Evolutionary conservation across 1,140 invertebrate genomes (phyloP).

Genomic region (Dysdera silvatica): DNA sequence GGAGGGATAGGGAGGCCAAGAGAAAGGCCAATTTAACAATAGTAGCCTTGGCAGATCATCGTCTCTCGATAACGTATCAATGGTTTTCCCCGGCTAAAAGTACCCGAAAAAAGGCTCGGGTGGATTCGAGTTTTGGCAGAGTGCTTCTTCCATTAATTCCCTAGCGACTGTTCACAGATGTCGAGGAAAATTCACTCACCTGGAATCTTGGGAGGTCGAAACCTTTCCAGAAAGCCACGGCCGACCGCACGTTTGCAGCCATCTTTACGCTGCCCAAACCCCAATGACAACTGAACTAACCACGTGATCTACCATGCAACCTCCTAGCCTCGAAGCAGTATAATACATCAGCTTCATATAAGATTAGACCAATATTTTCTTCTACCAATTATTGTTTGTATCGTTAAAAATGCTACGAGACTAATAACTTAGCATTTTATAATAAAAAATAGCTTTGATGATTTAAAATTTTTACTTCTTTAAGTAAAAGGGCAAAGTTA

Average conservation of each 20-base stretch:
- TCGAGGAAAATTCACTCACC: slow-evolving; percentile 37
- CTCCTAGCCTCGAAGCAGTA: slow-evolving; percentile 27
- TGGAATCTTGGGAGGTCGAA: slow-evolving; percentile 48
- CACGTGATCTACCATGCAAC: slow-evolving; percentile 43
- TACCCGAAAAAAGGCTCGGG: background rate
- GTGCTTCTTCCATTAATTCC: too few species aligned
- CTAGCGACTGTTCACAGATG: too few species aligned
- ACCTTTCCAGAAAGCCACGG: slow-evolving; percentile 48
- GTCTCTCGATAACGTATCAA: slow-evolving; percentile 25
- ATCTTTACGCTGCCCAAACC: slow-evolving; percentile 46
- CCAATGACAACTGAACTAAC: slow-evolving; percentile 44
- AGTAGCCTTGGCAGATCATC: too few species aligned
- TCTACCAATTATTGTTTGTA: background rate
- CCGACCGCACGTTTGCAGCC: slow-evolving; percentile 49
- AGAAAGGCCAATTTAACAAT: too few species aligned
- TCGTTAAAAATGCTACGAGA: too few species aligned
- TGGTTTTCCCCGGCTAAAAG: slow-evolving; percentile 1
- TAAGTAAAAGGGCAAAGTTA: too few species aligned
- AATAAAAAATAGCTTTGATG: too few species aligned
- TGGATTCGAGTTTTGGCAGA: too few species aligned
- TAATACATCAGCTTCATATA: background rate
- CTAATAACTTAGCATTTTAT: too few species aligned
- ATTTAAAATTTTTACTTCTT: too few species aligned
- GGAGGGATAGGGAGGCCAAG: too few species aligned
- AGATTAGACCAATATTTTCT: background rate